These are phyloP conservation scores for Saguinus oedipus DNA, from an alignment of 2,797 vertebrate genomes.

Conservation along the genomic window DNA sequence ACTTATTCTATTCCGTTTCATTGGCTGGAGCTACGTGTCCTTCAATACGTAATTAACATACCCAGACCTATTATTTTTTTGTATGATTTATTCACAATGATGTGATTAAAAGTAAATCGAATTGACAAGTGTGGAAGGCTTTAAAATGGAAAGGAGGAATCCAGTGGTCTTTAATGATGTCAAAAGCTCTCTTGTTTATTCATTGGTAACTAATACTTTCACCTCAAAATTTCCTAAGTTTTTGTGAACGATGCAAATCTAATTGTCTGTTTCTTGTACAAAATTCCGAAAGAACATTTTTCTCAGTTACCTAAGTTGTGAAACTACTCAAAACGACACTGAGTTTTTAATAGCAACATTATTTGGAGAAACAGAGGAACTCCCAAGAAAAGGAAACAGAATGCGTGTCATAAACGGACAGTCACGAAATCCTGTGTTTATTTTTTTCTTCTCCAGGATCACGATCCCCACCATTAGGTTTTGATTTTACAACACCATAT, in stretches of 20 bases:
- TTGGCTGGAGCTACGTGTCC: constrained; percentile 53
- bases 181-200: constrained; percentile 34
- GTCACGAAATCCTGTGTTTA: background rate
- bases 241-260: constrained; percentile 64
- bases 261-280: constrained; percentile 48
- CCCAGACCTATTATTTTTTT: constrained; percentile 48
- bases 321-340: constrained; percentile 50
- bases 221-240: constrained; percentile 39
- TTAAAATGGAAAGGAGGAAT: constrained; percentile 62
- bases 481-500: background rate
- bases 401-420: background rate
- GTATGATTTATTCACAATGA: constrained; percentile 59
- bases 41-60: constrained; percentile 51
- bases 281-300: constrained; percentile 53
- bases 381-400: background rate
- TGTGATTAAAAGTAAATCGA: constrained; percentile 66
- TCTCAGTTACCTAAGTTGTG: constrained; percentile 71
- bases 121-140: constrained; percentile 35
- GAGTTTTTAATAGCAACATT: constrained; percentile 40
- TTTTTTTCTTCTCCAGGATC: background rate
- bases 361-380: constrained; percentile 29
- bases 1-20: constrained; percentile 56
- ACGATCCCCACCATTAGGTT: background rate
- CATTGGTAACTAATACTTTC: constrained; percentile 44
- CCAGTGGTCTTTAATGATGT: background rate